A percentile compares a stretch with the other conserved stretches of the same genome.
phyloP scores from a whole-genome alignment of 2,113 vertebrate genomes.

The Leptodactylus fuscus region DNA sequence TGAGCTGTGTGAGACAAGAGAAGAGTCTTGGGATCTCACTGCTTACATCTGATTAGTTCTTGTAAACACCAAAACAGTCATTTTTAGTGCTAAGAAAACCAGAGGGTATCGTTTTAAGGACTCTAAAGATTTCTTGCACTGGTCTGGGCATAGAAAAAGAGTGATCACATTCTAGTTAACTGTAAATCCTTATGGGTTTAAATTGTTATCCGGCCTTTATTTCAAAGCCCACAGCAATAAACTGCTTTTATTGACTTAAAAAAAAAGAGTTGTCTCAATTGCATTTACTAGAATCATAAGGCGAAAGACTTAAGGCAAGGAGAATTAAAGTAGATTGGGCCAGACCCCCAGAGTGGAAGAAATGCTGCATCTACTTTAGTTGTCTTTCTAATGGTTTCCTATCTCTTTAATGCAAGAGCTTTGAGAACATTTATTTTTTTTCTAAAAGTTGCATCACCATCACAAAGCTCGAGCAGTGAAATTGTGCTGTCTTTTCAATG shows the following conservation, averaged over 20 bases:
- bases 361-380: neutral
- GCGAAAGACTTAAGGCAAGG: neutral
- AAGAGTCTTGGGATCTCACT: neutral
- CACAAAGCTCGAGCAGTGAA: neutral
- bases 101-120: constrained; percentile 12
- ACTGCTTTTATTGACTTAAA: neutral
- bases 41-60: constrained; percentile 8
- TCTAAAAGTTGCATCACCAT: neutral
- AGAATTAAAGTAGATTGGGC: neutral
- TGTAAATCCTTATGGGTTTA: constrained; percentile 16
- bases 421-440: constrained; percentile 5
- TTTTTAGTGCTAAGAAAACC: neutral
- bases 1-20: constrained; percentile 1
- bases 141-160: neutral
- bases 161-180: constrained; percentile 1
- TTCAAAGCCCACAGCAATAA: constrained; percentile 11
- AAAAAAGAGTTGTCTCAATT: constrained; percentile 13
- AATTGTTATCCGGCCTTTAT: neutral
- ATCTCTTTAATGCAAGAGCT: neutral
- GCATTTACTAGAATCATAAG: neutral
- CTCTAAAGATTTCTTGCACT: neutral
- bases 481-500: constrained; percentile 2
- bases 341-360: neutral
- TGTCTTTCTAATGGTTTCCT: neutral
- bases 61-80: constrained; percentile 21